A percentile compares a stretch with the other conserved stretches of the same genome.
phyloP scores from a whole-genome alignment of 2,888 invertebrate genomes.

The Plebejus melissa region DNA sequence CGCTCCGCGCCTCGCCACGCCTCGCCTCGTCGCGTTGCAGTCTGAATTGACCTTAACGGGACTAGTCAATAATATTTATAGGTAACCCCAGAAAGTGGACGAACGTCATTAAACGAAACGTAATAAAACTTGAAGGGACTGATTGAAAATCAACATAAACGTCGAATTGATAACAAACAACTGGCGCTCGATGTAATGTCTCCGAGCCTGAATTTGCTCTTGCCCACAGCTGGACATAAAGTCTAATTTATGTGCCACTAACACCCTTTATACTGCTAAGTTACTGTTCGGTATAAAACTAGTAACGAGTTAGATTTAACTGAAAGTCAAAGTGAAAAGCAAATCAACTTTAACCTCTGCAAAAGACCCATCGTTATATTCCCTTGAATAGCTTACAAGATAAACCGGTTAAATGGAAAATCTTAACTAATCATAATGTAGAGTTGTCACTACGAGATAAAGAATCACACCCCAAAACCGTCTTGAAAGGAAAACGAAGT shows the following conservation, averaged over 20 bases:
- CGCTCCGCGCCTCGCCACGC: too few relatives aligned
- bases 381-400: not conserved
- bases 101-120: not conserved
- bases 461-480: not conserved
- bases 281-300: not conserved
- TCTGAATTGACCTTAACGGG: not conserved
- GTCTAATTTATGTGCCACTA: not conserved
- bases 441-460: not conserved
- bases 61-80: not conserved
- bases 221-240: constrained; percentile 3
- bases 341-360: not conserved
- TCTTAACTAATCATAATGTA: not conserved
- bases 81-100: not conserved
- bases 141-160: not conserved
- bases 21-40: too few relatives aligned
- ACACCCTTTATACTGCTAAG: not conserved
- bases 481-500: constrained; percentile 13
- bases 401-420: not conserved
- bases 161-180: not conserved
- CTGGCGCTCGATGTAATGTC: not conserved
- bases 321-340: not conserved
- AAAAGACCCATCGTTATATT: not conserved
- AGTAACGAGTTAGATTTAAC: not conserved
- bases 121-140: not conserved
- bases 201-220: not conserved